These are phyloP conservation scores for Torymus auratus DNA, from an alignment of 2,888 invertebrate species.

Conservation along the genomic window DNA sequence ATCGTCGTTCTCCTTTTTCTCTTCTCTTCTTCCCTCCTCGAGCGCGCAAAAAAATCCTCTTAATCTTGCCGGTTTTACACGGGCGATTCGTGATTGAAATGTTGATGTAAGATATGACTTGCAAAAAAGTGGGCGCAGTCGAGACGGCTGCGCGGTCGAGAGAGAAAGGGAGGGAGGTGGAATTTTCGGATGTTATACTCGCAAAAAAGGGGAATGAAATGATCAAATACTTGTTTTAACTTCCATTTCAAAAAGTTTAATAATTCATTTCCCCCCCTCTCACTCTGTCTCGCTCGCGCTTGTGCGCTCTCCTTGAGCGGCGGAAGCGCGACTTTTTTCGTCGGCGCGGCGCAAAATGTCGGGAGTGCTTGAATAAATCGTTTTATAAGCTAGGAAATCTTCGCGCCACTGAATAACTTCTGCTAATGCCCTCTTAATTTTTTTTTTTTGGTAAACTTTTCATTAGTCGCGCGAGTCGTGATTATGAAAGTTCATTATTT, in stretches of 20 bases:
- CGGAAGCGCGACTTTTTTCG: neutral
- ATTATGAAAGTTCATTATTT: no score
- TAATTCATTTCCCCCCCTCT: slow-evolving; percentile 45
- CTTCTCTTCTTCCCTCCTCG: no score
- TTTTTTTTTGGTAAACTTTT: neutral
- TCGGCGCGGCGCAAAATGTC: slow-evolving; percentile 23
- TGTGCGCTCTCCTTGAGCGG: no score
- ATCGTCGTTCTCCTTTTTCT: slow-evolving; percentile 30
- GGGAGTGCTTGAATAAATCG: slow-evolving; percentile 49
- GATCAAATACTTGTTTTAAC: slow-evolving; percentile 54
- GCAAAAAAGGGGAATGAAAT: slow-evolving; percentile 37
- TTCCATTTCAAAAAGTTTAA: slow-evolving; percentile 48
- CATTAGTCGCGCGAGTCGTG: no score
- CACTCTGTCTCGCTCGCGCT: neutral
- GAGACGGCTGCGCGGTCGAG: no score
- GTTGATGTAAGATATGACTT: slow-evolving; percentile 52
- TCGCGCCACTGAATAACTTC: neutral
- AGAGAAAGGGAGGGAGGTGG: neutral
- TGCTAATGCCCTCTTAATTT: slow-evolving; percentile 21
- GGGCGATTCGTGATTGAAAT: slow-evolving; percentile 52
- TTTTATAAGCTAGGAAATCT: slow-evolving; percentile 45
- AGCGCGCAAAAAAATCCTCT: slow-evolving; percentile 31
- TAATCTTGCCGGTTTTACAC: slow-evolving; percentile 29
- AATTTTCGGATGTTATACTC: slow-evolving; percentile 41
- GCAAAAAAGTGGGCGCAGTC: slow-evolving; percentile 34